phyloP scores from a whole-genome alignment of 2,888 invertebrate genomes.

The Hipparchia sbordonii region DNA sequence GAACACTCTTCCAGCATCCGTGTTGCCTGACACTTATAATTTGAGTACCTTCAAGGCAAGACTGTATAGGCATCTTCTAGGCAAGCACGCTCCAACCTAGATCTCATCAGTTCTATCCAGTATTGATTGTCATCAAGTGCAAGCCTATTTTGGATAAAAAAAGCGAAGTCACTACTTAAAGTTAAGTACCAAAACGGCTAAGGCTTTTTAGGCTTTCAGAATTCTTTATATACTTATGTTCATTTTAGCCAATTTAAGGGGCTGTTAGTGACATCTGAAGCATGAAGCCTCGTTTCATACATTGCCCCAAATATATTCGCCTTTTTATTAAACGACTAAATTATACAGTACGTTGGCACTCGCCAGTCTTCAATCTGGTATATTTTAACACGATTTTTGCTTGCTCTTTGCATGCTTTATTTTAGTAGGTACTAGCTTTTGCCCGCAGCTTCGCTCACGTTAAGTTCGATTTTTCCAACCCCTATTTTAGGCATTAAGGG shows the following conservation, averaged over 20 bases:
- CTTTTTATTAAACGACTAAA: constrained; percentile 17
- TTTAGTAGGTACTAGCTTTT: background rate
- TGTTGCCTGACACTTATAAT: too few relatives aligned
- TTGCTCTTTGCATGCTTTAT: background rate
- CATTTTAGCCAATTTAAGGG: constrained; percentile 16
- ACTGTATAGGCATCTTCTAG: too few relatives aligned
- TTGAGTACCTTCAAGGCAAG: too few relatives aligned
- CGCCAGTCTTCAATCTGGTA: background rate
- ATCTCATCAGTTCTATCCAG: too few relatives aligned
- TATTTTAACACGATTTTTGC: background rate
- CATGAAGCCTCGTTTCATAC: constrained; percentile 17
- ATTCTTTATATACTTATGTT: constrained; percentile 5
- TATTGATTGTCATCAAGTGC: too few relatives aligned
- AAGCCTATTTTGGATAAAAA: too few relatives aligned
- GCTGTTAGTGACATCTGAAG: constrained; percentile 18
- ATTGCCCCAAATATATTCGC: constrained; percentile 13
- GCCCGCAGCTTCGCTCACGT: background rate
- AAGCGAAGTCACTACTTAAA: background rate
- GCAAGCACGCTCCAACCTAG: too few relatives aligned
- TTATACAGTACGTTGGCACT: background rate
- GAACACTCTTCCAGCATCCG: too few relatives aligned
- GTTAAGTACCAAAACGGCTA: background rate
- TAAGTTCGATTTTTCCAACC: too few relatives aligned
- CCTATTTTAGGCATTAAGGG: too few relatives aligned
- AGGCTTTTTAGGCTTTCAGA: background rate